Conservation (phyloP, 2,888 invertebrate genomes). For the Panorpa germanica region DNA sequence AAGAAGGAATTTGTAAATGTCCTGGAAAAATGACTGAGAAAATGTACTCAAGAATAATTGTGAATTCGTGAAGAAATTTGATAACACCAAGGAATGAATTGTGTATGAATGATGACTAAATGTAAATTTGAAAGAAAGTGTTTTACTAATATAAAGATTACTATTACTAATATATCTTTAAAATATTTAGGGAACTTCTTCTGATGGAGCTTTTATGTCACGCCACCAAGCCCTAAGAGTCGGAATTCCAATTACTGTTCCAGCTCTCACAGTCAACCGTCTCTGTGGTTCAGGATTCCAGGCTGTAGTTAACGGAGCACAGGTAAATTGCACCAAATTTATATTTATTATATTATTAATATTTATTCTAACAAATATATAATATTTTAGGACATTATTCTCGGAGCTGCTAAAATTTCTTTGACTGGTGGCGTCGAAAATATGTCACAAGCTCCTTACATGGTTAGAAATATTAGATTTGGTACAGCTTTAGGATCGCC, state of each 20-base stretch:
- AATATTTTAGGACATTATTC: constrained; percentile 53
- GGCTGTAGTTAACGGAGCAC: constrained; percentile 74
- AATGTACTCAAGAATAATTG: too few relatives aligned
- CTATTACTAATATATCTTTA: too few relatives aligned
- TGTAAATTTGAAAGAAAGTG: too few relatives aligned
- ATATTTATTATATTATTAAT: constrained; percentile 6
- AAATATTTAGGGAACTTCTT: constrained; percentile 40
- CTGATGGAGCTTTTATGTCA: constrained; percentile 71
- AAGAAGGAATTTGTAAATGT: not conserved
- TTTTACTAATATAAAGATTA: too few relatives aligned
- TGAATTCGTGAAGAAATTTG: too few relatives aligned
- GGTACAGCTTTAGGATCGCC: constrained; percentile 68
- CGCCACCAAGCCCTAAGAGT: constrained; percentile 73
- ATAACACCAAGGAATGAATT: too few relatives aligned
- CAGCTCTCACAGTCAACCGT: constrained; percentile 77
- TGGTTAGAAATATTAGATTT: constrained; percentile 68
- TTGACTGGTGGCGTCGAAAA: constrained; percentile 88
- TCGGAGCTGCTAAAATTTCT: constrained; percentile 69
- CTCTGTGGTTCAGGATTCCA: constrained; percentile 98
- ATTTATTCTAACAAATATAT: constrained; percentile 1
- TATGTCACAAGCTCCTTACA: constrained; percentile 86
- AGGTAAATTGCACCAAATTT: constrained; percentile 32
- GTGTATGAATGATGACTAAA: too few relatives aligned
- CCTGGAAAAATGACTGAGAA: not conserved
- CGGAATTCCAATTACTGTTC: constrained; percentile 70